Evolutionary conservation across 2,888 invertebrate species (phyloP).

Genomic region (Smittia aterrima): DNA sequence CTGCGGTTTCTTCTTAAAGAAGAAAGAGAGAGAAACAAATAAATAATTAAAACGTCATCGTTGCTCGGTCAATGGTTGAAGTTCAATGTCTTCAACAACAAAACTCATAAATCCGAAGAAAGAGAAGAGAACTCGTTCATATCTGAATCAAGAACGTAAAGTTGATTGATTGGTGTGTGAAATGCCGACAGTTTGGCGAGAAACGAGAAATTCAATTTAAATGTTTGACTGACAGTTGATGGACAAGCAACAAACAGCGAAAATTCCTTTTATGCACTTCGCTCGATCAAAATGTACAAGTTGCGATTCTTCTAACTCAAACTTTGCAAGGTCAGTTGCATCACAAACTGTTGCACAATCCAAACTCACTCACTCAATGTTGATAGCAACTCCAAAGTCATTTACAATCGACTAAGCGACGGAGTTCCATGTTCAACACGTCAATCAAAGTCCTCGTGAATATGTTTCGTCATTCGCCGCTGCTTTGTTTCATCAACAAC

Average conservation of each 20-base stretch:
- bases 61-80: background rate
- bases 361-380: background rate
- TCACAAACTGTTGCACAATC: background rate
- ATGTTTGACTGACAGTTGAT: constrained; percentile 31
- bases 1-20: background rate
- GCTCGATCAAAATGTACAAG: background rate
- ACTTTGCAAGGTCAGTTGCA: too few relatives aligned
- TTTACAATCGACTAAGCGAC: background rate
- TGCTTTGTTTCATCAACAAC: background rate
- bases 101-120: background rate
- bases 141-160: background rate
- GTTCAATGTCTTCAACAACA: constrained; percentile 19
- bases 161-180: constrained; percentile 36
- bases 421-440: background rate
- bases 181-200: constrained; percentile 14
- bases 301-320: too few relatives aligned
- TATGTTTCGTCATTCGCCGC: background rate
- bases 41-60: background rate
- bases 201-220: constrained; percentile 33
- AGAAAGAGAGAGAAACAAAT: background rate
- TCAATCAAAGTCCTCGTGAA: background rate
- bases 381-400: too few relatives aligned
- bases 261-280: background rate
- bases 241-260: constrained; percentile 14
- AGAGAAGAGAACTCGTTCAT: background rate